phyloP scores from a whole-genome alignment of 2,797 vertebrate species.

The Rhynchotus rufescens region DNA sequence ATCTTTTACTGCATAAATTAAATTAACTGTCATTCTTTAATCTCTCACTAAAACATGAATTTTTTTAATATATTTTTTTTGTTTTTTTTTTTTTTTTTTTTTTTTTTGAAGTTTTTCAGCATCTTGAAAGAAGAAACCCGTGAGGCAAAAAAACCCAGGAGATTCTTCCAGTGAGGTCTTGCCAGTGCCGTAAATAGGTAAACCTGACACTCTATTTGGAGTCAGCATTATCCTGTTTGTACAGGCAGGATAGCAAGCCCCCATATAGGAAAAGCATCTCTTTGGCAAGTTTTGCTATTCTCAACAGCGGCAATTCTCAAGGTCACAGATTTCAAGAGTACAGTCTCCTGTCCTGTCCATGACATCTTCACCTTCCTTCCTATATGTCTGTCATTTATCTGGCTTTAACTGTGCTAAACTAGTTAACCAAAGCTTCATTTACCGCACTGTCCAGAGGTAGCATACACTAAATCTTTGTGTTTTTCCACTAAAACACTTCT shows the following conservation, averaged over 20 bases:
- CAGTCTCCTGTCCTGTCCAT: not conserved
- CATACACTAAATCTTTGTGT: rapidly evolving
- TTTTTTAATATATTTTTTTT: not conserved
- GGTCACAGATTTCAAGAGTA: not conserved
- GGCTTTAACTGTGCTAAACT: not conserved
- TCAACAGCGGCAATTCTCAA: not conserved
- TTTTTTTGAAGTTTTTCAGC: not conserved
- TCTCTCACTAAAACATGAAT: constrained; percentile 34
- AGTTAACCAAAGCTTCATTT: not conserved
- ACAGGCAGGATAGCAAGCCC: not conserved
- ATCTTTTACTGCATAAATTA: constrained; percentile 31
- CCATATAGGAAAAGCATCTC: not conserved
- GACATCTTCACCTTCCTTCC: not conserved
- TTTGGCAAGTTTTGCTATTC: not conserved
- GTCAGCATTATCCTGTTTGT: not conserved
- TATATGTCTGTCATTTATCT: not conserved
- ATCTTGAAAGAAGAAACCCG: constrained; percentile 12
- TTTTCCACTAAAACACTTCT: not conserved
- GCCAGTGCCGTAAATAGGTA: constrained; percentile 1
- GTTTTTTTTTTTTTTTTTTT: not conserved
- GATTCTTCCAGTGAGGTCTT: not conserved
- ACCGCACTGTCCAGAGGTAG: not conserved
- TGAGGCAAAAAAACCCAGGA: constrained; percentile 46
- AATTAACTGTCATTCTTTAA: constrained; percentile 42
- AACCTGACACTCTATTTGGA: not conserved